A percentile compares a stretch with the other conserved stretches of the same genome.
These are phyloP conservation scores for Pangasius sanitwongsei DNA, from an alignment of 2,797 vertebrate species.

Conservation along the genomic window DNA sequence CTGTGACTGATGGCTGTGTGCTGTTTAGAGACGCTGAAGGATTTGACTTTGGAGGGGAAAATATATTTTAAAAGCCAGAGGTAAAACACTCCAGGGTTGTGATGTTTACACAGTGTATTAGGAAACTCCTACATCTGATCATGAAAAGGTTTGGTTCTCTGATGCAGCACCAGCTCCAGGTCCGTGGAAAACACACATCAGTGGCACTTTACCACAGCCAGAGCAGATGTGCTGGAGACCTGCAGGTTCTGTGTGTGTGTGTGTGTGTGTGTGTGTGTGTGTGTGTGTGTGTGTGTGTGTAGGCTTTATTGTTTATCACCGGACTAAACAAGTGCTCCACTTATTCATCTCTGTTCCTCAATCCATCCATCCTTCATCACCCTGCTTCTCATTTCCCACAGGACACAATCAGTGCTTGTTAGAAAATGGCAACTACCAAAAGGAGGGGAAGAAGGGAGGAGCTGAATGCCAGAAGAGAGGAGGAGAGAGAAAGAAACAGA, in stretches of 20 bases:
- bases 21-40: not conserved
- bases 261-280: too few species aligned
- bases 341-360: slow-evolving; percentile 48
- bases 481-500: slow-evolving; percentile 43
- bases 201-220: not conserved
- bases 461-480: slow-evolving; percentile 10
- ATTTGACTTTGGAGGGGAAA: not conserved
- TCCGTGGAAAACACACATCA: not conserved
- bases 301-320: slow-evolving; percentile 1
- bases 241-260: not conserved
- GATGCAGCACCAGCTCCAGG: not conserved
- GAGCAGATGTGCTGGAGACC: not conserved
- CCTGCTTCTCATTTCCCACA: slow-evolving; percentile 58
- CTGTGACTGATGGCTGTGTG: not conserved
- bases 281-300: too few species aligned
- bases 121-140: not conserved
- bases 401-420: slow-evolving; percentile 83
- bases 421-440: slow-evolving; percentile 80
- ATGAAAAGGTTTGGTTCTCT: not conserved
- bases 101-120: not conserved
- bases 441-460: slow-evolving; percentile 48
- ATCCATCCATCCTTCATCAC: slow-evolving; percentile 69
- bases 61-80: not conserved
- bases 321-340: slow-evolving; percentile 27
- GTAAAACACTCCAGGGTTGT: not conserved